phyloP scores from a whole-genome alignment of 1,140 invertebrate species.

The Mercenaria mercenaria region DNA sequence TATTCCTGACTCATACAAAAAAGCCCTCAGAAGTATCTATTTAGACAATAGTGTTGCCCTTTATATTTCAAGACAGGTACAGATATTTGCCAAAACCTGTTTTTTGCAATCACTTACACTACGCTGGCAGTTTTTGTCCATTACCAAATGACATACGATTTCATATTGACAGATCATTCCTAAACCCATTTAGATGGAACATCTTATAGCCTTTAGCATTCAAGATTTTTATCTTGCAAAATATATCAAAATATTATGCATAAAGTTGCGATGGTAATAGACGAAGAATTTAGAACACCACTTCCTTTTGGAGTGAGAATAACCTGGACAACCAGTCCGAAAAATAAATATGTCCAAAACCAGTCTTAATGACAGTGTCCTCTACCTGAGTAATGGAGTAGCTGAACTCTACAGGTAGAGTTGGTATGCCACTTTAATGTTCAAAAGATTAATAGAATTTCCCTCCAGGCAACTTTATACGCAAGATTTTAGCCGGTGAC shows the following conservation, averaged over 20 bases:
- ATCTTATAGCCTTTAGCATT: conserved; percentile 12
- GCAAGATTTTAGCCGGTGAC: conserved; percentile 45
- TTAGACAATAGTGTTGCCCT: background rate
- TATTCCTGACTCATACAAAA: too few relatives aligned
- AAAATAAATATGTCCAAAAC: background rate
- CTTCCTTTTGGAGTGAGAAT: background rate
- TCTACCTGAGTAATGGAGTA: conserved; percentile 29
- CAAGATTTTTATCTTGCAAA: conserved; percentile 29
- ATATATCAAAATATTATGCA: background rate
- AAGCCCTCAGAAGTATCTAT: background rate
- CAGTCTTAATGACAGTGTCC: background rate
- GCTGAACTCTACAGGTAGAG: conserved; percentile 52
- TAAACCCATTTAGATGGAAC: conserved; percentile 2
- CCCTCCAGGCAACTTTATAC: conserved; percentile 61
- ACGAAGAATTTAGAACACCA: background rate
- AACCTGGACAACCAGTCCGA: background rate
- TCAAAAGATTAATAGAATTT: conserved; percentile 67
- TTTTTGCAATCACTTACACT: background rate
- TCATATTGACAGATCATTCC: conserved; percentile 30
- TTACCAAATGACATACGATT: conserved; percentile 22
- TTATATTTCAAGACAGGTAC: conserved; percentile 1
- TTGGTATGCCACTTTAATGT: conserved; percentile 65
- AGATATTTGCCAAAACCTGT: background rate
- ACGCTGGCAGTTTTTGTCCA: background rate
- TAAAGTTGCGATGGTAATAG: background rate